Evolutionary conservation across 2,113 vertebrate species (phyloP).

Genomic region (Zosterops pallidus): DNA sequence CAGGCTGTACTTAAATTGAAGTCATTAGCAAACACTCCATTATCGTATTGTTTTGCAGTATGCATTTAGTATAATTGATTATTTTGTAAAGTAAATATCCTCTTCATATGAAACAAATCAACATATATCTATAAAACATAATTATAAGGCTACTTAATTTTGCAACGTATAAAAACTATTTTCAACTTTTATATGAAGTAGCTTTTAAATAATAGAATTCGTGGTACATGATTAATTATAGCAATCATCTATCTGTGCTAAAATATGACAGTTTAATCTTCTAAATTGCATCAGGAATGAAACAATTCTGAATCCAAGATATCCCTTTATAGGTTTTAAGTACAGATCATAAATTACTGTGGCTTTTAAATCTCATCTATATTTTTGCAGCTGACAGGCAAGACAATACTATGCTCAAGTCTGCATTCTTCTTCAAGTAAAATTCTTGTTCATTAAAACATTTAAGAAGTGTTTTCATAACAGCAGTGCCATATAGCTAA

Average conservation of each 20-base stretch:
- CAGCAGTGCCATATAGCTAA: background rate
- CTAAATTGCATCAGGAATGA: constrained; percentile 55
- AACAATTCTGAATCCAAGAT: constrained; percentile 18
- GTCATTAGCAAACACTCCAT: constrained; percentile 37
- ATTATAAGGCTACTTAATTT: constrained; percentile 43
- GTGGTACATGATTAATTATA: constrained; percentile 58
- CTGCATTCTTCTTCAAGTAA: background rate
- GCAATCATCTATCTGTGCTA: constrained; percentile 37
- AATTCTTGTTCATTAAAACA: background rate
- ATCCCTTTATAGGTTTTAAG: constrained; percentile 40
- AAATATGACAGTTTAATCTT: constrained; percentile 65
- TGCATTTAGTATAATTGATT: constrained; percentile 26
- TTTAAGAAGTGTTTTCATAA: background rate
- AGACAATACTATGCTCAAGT: background rate
- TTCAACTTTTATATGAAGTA: constrained; percentile 21
- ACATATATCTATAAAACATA: constrained; percentile 7
- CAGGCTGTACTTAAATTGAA: constrained; percentile 41
- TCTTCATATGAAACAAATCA: constrained; percentile 37
- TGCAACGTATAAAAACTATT: constrained; percentile 16
- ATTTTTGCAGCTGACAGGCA: background rate
- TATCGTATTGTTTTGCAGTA: constrained; percentile 40
- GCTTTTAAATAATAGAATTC: constrained; percentile 56
- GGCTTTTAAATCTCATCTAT: constrained; percentile 38
- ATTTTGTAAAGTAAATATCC: constrained; percentile 30
- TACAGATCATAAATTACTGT: constrained; percentile 48